Evolutionary conservation across 2,113 vertebrate species (phyloP), one percentile per base, ranked within the genome.

Genomic region (Thamnaconus septentrionalis): DNA sequence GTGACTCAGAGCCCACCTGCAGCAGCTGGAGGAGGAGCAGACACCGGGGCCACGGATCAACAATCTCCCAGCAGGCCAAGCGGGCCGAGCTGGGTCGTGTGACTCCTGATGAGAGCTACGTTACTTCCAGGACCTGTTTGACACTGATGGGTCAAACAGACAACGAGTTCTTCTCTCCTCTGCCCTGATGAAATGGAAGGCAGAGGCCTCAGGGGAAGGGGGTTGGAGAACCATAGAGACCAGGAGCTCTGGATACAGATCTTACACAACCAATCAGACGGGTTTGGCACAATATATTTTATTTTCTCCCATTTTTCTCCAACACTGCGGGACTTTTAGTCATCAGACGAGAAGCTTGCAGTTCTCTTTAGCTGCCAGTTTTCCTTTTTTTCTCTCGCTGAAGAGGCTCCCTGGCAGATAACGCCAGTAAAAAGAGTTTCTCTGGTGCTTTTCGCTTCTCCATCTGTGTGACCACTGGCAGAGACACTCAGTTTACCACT

Each of bases 51-150:
- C n/a, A 60, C 6, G 0, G 59, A 69, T 71, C 80, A 66, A 54
- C 80, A 89, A 85, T 87, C 80, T 86, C 73, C 73, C 82, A 82
- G 75, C 77, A 79, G 18, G 80, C 69, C 73, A 50, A 53, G 63
- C 59, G 76, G n/a, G 46, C 6, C 1, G 48, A 56, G 53, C 48
- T 50, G 4, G 63, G 51, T 71, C 80, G 72, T 45, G 53, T 54
- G 45, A 31, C 53, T 45, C n/a, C 56, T 56, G 63, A 84, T 78
- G 67, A 80, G 82, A 76, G 76, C 69, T 79, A 82, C 84, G 73
- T 74, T 79, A 76, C 67, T 80, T 66, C 53, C 66, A 41, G 60
- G 63, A 40, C 53, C 49, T 51, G 54, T 78, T 83, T 84, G 68
- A 69, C 68, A 4, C 57, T 48, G 75, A 71, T 72, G 69, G 50